These are phyloP conservation scores for Huso huso DNA, from an alignment of 2,797 vertebrate genomes.

Conservation along the genomic window DNA sequence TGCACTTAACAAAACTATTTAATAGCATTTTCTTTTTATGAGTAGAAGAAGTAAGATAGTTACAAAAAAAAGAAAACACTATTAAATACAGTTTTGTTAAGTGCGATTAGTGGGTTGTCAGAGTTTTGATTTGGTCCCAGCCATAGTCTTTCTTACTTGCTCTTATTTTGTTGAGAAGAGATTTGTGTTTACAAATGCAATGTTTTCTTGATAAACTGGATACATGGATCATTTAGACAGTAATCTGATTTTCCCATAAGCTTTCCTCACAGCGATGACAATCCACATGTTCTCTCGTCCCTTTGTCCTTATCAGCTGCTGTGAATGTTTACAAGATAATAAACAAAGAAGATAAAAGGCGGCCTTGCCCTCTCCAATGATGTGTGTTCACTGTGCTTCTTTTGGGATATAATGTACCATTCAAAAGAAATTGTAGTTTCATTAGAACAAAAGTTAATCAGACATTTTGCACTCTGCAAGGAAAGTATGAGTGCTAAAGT, in stretches of 20 bases:
- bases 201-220: conserved; percentile 1
- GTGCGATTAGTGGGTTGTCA: too few relatives aligned
- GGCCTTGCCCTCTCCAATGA: neutral
- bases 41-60: too few relatives aligned
- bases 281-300: conserved; percentile 36
- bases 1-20: too few relatives aligned
- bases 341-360: conserved; percentile 27
- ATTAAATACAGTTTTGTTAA: too few relatives aligned
- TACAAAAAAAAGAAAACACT: too few relatives aligned
- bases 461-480: too few relatives aligned
- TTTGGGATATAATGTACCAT: conserved; percentile 22
- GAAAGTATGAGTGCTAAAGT: too few relatives aligned
- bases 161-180: neutral
- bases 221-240: conserved; percentile 37
- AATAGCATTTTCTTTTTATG: too few relatives aligned
- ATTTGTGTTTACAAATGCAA: neutral
- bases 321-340: conserved; percentile 45
- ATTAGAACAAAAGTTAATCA: neutral
- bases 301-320: conserved; percentile 28
- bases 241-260: conserved; percentile 51
- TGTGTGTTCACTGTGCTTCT: conserved; percentile 16
- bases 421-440: conserved; percentile 23
- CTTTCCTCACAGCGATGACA: conserved; percentile 32
- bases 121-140: too few relatives aligned
- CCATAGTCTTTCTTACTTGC: too few relatives aligned